phyloP scores from a whole-genome alignment of 2,113 vertebrate genomes.

The Dasyprocta punctata region DNA sequence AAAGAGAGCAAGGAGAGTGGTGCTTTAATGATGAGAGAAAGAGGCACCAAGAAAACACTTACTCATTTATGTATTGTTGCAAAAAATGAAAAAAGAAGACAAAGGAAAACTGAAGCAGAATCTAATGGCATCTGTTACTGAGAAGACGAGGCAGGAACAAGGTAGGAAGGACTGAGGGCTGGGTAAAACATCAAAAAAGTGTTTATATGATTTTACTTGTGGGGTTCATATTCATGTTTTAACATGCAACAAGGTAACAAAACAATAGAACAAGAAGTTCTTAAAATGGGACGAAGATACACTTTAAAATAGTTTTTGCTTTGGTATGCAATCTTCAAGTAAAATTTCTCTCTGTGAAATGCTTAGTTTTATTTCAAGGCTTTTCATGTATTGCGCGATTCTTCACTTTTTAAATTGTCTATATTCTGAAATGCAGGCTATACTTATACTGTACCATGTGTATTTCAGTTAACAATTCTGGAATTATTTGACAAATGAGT shows the following conservation, averaged over 20 bases:
- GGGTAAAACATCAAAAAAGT: not conserved
- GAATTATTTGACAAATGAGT: not conserved
- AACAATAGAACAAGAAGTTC: not conserved
- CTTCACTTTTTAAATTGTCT: not conserved
- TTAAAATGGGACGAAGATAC: not conserved
- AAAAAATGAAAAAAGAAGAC: not conserved
- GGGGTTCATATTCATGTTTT: not conserved
- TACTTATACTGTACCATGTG: not conserved
- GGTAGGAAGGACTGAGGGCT: not conserved
- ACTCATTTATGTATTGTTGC: not conserved
- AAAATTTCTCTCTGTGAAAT: not conserved
- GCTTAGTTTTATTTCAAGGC: not conserved
- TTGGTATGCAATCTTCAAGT: not conserved
- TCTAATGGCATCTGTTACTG: not conserved
- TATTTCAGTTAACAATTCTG: not conserved
- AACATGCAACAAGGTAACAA: not conserved
- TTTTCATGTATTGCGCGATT: not conserved
- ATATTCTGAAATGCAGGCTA: not conserved
- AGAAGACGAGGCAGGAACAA: not conserved
- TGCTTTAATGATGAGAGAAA: not conserved
- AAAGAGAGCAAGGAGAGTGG: not conserved
- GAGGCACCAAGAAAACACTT: not conserved
- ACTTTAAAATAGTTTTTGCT: not conserved
- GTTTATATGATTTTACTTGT: not conserved
- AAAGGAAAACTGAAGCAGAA: not conserved